Evolutionary conservation across 92 coral and sea anemone species (phyloP).

Genomic region (Palythoa caribaeorum): DNA sequence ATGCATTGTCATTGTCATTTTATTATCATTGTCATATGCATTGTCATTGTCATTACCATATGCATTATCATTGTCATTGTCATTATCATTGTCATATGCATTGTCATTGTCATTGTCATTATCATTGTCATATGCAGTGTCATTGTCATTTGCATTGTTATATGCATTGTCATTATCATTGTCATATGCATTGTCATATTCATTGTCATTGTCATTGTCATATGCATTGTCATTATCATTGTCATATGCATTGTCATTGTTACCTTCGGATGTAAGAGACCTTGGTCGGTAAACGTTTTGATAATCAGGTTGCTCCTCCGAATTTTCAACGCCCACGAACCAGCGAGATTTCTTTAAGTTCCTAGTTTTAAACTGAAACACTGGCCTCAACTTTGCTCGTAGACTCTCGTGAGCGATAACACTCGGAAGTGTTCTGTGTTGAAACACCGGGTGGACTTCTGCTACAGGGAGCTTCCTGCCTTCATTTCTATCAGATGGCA

Average conservation of each 20-base stretch:
- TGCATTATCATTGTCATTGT: too few species aligned
- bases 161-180: too few species aligned
- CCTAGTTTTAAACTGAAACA: conserved; percentile 26
- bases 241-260: too few species aligned
- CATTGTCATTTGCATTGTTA: too few species aligned
- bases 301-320: conserved; percentile 14
- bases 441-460: conserved; percentile 33
- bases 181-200: not conserved
- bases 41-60: too few species aligned
- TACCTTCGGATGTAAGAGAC: conserved; percentile 16
- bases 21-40: too few species aligned
- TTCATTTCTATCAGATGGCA: conserved; percentile 1
- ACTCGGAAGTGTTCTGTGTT: conserved; percentile 20
- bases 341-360: not conserved
- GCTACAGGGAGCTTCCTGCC: conserved; percentile 13
- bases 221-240: too few species aligned
- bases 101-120: too few species aligned
- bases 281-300: not conserved
- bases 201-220: too few species aligned
- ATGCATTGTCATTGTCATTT: too few species aligned
- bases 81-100: too few species aligned
- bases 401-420: conserved; percentile 13
- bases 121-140: too few species aligned
- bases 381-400: conserved; percentile 29
- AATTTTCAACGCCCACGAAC: not conserved